Evolutionary conservation across 2,113 vertebrate genomes (phyloP).

Genomic region (Aegithalos caudatus): DNA sequence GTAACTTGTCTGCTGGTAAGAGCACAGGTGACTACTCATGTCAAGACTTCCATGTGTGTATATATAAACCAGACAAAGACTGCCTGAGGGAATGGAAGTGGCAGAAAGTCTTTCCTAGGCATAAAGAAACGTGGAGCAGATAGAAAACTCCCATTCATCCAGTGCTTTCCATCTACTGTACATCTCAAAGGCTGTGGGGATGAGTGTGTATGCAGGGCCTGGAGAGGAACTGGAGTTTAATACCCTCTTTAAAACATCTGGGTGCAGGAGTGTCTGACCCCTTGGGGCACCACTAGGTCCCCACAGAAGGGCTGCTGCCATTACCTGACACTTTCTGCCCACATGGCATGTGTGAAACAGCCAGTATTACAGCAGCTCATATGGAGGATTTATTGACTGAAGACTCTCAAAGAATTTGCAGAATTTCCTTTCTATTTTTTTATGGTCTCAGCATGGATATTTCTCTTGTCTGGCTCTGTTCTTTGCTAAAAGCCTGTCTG

Average conservation of each 20-base stretch:
- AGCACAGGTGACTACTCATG: not conserved
- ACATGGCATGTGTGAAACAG: not conserved
- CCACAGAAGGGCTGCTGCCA: not conserved
- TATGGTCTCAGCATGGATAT: not conserved
- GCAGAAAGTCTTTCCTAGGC: not conserved
- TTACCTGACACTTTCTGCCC: not conserved
- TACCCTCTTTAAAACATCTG: not conserved
- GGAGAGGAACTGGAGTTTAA: not conserved
- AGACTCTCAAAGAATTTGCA: constrained; percentile 15
- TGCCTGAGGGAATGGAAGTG: not conserved
- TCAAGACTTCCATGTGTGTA: not conserved
- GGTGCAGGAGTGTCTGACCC: not conserved
- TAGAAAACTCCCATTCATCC: not conserved
- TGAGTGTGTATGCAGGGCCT: accelerated
- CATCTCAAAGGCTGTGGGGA: not conserved
- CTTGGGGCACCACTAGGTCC: not conserved
- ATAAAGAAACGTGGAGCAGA: not conserved
- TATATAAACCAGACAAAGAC: not conserved
- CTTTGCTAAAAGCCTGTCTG: not conserved
- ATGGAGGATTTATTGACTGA: not conserved
- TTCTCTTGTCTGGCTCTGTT: not conserved
- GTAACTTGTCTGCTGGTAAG: not conserved
- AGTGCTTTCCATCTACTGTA: not conserved
- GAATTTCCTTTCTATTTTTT: constrained; percentile 5
- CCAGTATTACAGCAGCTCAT: not conserved